Conservation (phyloP, 2,113 vertebrate genomes). For the human region GRCh38 chr9:77934501-77935000, state of each 20-base stretch:
- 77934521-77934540: constrained; percentile 50
- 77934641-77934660: not conserved
- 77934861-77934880: no score
- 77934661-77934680: not conserved
- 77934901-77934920: no score
- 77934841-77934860: no score
- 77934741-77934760: not conserved
- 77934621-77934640: not conserved
- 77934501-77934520: not conserved
- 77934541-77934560: not conserved
- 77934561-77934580: not conserved
- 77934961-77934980: no score
- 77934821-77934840: constrained; percentile 50
- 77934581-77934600: not conserved
- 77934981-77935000: no score
- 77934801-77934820: not conserved
- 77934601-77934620: not conserved
- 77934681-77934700: not conserved
- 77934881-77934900: no score
- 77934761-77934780: not conserved
- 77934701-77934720: not conserved
- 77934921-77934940: no score
- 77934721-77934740: not conserved
- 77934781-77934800: not conserved
- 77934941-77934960: no score